A percentile compares a stretch with the other conserved stretches of the same genome.
phyloP scores from a whole-genome alignment of 1,140 invertebrate species.

The Bombus soroeensis region DNA sequence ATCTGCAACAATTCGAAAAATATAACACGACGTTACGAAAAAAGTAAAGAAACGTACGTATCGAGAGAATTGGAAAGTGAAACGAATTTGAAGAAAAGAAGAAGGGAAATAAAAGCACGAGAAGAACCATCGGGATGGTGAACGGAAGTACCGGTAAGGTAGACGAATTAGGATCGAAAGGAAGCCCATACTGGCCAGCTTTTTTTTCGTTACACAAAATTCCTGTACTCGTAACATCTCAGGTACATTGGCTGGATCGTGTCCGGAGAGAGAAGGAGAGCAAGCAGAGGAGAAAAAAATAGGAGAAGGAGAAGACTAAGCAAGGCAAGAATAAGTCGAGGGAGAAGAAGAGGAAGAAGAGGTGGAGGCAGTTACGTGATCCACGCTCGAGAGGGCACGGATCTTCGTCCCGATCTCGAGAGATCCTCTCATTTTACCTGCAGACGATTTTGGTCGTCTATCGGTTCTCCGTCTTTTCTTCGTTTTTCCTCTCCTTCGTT shows the following conservation, averaged over 20 bases:
- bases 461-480: not conserved
- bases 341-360: conserved; percentile 39
- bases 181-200: conserved; percentile 57
- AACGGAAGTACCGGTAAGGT: conserved; percentile 69
- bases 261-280: conserved; percentile 56
- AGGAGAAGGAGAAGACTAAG: conserved; percentile 39
- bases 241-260: conserved; percentile 68
- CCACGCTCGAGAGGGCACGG: conserved; percentile 72
- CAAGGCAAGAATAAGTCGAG: conserved; percentile 30
- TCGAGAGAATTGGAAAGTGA: not conserved
- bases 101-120: not conserved
- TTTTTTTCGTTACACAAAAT: conserved; percentile 66
- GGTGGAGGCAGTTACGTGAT: conserved; percentile 73
- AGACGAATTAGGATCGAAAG: conserved; percentile 70
- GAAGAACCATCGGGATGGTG: conserved; percentile 46
- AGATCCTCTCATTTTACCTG: conserved; percentile 49
- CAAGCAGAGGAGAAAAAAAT: conserved; percentile 35
- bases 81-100: no score
- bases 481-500: conserved; percentile 38
- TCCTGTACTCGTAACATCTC: conserved; percentile 70
- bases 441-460: conserved; percentile 49
- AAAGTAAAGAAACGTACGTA: not conserved
- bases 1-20: no score
- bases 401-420: conserved; percentile 56
- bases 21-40: not conserved